Base-by-base conservation (phyloP, 2,888 invertebrate genomes). In the Mamestra brassicae region DNA sequence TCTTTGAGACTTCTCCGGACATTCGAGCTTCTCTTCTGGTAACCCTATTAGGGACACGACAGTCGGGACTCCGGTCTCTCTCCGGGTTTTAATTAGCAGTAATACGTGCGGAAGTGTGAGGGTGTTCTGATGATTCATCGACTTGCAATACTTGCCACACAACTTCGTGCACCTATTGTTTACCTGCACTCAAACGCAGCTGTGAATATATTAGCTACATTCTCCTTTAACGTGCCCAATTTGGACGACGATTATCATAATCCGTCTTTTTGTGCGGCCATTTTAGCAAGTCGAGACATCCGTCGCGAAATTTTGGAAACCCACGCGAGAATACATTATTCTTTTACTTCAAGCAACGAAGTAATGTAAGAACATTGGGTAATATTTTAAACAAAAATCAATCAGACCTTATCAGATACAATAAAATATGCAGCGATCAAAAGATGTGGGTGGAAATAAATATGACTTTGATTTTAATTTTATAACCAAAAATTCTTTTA, bases 121-220 rank as follows among this genome's bases (percentile, higher is more conserved):
- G 91, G 91, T 89, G 90, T 89, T 76, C 77, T 74, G 71, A 84
- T 92, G 91, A 92, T 92, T 92, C 91, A 92, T 90, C 84, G 70
- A 72, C 75, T 80, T 85, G 81, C 86, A 84, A 81, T 82, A 86
- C 81, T 77, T 72, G 81, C 72, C 52, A 15, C 17, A 73, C 80
- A 76, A 61, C 76, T 76, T 80, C 71, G 68, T 52, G 76, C 50
- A 68, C 58, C 80, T 75, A 87, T 86, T 86, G 87, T 87, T 87
- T 87, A 82, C 87, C 73, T 73, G 81, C 73, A 65, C 73, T 80
- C 67, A 64, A 80, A 63, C 65, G 80, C 87, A 87, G 87, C 86
- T 87, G 87, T 79, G 85, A 85, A 87, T 87, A 86, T 58, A 87
- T 87, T 87, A 86, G 42, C 68, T 77, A 52, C 73, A 77, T 76